These are phyloP conservation scores for Taeniopygia guttata DNA, from an alignment of 2,797 vertebrate genomes.

Conservation along the genomic window DNA sequence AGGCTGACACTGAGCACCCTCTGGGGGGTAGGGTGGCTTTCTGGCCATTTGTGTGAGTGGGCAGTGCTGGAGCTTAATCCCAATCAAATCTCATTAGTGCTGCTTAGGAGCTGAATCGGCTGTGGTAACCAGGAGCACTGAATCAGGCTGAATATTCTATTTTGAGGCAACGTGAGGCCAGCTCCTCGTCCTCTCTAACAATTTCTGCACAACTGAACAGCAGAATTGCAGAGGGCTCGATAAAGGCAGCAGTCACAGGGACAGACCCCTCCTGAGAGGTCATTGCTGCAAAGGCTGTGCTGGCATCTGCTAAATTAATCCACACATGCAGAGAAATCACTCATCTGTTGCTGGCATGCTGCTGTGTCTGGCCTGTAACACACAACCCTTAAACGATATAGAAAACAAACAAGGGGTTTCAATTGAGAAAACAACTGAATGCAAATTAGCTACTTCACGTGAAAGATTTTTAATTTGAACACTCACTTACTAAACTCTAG, in stretches of 20 bases:
- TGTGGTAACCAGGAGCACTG: constrained; percentile 1
- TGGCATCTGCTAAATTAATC: not conserved
- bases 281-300: not conserved
- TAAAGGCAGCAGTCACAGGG: not conserved
- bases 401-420: not conserved
- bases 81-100: constrained; percentile 59
- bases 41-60: constrained; percentile 63
- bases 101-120: constrained; percentile 51
- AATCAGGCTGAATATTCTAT: constrained; percentile 32
- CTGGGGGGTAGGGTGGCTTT: constrained; percentile 2
- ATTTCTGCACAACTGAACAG: not conserved
- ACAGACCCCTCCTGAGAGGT: not conserved
- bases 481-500: not conserved
- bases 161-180: not conserved
- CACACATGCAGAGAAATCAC: not conserved
- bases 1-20: constrained; percentile 22
- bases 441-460: not conserved
- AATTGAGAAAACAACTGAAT: not conserved
- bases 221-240: not conserved
- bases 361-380: not conserved
- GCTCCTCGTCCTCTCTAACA: not conserved
- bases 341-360: not conserved
- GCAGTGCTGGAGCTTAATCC: constrained; percentile 50
- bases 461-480: not conserved
- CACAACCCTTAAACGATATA: not conserved